Evolutionary conservation across 1,140 invertebrate genomes (phyloP), one percentile per base, ranked within the genome.

Genomic region (Lasaia peninsularis): DNA sequence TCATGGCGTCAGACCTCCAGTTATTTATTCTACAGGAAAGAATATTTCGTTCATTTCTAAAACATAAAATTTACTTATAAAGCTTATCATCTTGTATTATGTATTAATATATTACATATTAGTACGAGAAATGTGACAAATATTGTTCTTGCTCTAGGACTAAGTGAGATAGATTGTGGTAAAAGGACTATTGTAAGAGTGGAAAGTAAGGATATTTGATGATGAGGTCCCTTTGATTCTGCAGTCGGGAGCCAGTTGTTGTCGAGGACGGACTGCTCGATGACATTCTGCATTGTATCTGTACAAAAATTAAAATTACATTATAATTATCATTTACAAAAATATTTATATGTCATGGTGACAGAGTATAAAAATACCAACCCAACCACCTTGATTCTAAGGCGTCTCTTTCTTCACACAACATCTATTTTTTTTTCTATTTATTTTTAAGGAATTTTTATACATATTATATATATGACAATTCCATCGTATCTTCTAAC

Each of bases 241-340:
- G 75, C 80, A 66, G 85, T 86, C 10, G 85, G 85, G n/a, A 86
- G 64, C 79, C 80, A 86, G 70, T 85, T 79, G 69, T 85, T 86
- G 70, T 88, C 85, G 14, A 86, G 73, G 32, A 88, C 81, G 33
- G 85, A 86, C 63, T 88, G 85, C 63, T 88, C 85, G 28, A 88
- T 85, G 5, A 88, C 83, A 32, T 88, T 86, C 60, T 86, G 80
- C 85, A 88, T 86, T 61, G 85, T 88, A 67, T 86, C 85, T 88
- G 63, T 18, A 64, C 52, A 67, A 20, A 67, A 65, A 67, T n/a
- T n/a, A n/a, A n/a, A n/a, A n/a, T n/a, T n/a, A n/a, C n/a, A n/a
- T n/a, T n/a, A n/a, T n/a, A n/a, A n/a, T n/a, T n/a, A n/a, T n/a
- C n/a, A n/a, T n/a, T n/a, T n/a, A n/a, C n/a, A n/a, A n/a, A n/a